A percentile compares a stretch with the other conserved stretches of the same genome.
These are phyloP conservation scores for Plectropomus leopardus DNA, from an alignment of 2,113 vertebrate genomes.

Conservation along the genomic window DNA sequence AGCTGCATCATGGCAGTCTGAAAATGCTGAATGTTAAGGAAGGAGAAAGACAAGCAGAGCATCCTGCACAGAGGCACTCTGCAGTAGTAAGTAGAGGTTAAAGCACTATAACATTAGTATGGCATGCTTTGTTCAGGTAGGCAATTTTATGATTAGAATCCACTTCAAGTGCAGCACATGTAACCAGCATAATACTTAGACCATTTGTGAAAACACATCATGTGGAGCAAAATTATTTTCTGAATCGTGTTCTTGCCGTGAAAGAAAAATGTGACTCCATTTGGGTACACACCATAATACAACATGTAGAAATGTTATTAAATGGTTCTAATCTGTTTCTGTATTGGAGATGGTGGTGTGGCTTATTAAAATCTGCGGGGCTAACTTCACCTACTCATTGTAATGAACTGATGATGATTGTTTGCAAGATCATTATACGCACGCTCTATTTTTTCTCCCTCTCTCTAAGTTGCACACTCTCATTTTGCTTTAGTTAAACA, in stretches of 20 bases:
- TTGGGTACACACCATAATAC: slow-evolving; percentile 21
- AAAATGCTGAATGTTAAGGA: neutral
- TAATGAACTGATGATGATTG: slow-evolving; percentile 50
- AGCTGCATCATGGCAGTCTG: neutral
- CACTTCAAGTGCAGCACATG: slow-evolving; percentile 15
- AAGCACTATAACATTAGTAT: slow-evolving; percentile 27
- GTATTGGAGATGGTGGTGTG: slow-evolving; percentile 17
- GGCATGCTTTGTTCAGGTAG: neutral
- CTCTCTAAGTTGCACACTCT: neutral
- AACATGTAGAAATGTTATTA: slow-evolving; percentile 29
- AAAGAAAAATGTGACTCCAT: slow-evolving; percentile 37
- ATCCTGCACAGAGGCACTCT: neutral
- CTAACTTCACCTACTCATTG: slow-evolving; percentile 29
- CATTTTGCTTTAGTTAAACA: slow-evolving; percentile 36
- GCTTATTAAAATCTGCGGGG: slow-evolving; percentile 62
- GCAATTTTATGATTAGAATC: slow-evolving; percentile 18
- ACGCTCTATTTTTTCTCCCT: slow-evolving; percentile 11
- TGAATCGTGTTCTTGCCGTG: slow-evolving; percentile 14
- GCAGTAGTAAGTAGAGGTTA: slow-evolving; percentile 2
- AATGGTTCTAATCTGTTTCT: slow-evolving; percentile 15
- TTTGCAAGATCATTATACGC: slow-evolving; percentile 56
- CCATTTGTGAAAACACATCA: slow-evolving; percentile 8
- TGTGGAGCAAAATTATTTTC: slow-evolving; percentile 23
- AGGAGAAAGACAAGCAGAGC: slow-evolving; percentile 8
- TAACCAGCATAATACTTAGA: neutral